Percentiles rank a stretch among this genome's conserved stretches.
phyloP scores from a whole-genome alignment of 2,797 vertebrate genomes.

The Hozukius guyotensis region DNA sequence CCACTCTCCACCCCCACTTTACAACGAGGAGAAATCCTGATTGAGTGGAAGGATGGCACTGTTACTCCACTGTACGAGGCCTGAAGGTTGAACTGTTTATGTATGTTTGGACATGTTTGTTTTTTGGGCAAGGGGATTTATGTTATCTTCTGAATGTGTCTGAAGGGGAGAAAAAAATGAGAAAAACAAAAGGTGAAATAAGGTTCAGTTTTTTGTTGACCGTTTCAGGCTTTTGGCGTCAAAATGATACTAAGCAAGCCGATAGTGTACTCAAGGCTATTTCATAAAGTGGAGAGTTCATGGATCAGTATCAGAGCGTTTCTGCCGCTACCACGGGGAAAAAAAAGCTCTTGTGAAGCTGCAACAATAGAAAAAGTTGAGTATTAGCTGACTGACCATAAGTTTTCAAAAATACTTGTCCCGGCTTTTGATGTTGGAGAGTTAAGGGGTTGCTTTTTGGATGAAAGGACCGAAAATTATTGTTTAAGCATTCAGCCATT shows the following conservation, averaged over 20 bases:
- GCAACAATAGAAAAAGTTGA: constrained; percentile 4
- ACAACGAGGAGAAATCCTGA: constrained; percentile 87
- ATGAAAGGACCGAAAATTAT: constrained; percentile 18
- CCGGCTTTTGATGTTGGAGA: not conserved
- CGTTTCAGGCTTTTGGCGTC: not conserved
- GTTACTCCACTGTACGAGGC: constrained; percentile 88
- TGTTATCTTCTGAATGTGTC: not conserved
- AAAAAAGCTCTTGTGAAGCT: constrained; percentile 25
- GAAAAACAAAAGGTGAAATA: not conserved
- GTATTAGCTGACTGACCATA: not conserved
- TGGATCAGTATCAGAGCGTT: not conserved
- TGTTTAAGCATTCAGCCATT: not conserved
- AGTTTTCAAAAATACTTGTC: constrained; percentile 15
- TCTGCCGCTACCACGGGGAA: not conserved
- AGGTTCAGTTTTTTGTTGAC: not conserved
- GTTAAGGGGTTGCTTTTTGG: constrained; percentile 9
- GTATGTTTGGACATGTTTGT: not conserved
- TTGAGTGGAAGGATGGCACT: constrained; percentile 90
- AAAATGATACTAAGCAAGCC: not conserved
- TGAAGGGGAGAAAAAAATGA: not conserved
- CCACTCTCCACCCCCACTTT: constrained; percentile 79
- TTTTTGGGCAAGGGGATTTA: not conserved
- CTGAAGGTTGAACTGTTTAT: constrained; percentile 15
- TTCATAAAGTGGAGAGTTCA: constrained; percentile 7
- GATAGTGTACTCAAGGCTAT: not conserved